Conservation (phyloP, 1,140 invertebrate genomes). For the Anadara kagoshimensis region DNA sequence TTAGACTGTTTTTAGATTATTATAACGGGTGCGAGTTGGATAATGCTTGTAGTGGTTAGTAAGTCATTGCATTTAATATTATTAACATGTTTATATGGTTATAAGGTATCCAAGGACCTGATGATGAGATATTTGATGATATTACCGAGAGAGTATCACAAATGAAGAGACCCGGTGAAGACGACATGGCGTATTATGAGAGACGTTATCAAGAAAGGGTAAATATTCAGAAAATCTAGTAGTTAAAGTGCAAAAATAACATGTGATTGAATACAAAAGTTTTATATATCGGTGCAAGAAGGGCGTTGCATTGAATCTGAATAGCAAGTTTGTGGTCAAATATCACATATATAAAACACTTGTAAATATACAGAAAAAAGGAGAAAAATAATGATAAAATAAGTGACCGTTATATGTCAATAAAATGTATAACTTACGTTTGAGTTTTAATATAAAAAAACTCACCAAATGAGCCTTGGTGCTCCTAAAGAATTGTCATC, state of each 20-base stretch:
- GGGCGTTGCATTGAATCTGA: background rate
- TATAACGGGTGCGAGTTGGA: background rate
- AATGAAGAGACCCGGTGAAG: slow-evolving; percentile 67
- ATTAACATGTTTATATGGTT: background rate
- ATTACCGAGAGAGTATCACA: slow-evolving; percentile 62
- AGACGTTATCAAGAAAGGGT: slow-evolving; percentile 70
- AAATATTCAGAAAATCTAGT: too few relatives aligned
- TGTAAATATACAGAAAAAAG: too few relatives aligned
- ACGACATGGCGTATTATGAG: slow-evolving; percentile 72
- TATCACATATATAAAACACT: too few relatives aligned
- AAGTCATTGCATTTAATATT: too few relatives aligned
- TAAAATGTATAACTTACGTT: too few relatives aligned
- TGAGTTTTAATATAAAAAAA: too few relatives aligned
- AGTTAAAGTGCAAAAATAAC: background rate
- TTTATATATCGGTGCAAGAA: background rate
- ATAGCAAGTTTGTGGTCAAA: background rate
- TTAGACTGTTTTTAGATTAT: too few relatives aligned
- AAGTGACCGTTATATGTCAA: too few relatives aligned
- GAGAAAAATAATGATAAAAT: too few relatives aligned
- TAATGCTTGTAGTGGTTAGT: too few relatives aligned
- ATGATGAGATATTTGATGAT: slow-evolving; percentile 56
- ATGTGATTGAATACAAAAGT: background rate
- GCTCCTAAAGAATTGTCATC: too few relatives aligned
- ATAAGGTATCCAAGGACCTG: slow-evolving; percentile 38
- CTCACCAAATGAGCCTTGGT: too few relatives aligned